Conservation (phyloP, 2,797 vertebrate genomes). For the Argentina silus region DNA sequence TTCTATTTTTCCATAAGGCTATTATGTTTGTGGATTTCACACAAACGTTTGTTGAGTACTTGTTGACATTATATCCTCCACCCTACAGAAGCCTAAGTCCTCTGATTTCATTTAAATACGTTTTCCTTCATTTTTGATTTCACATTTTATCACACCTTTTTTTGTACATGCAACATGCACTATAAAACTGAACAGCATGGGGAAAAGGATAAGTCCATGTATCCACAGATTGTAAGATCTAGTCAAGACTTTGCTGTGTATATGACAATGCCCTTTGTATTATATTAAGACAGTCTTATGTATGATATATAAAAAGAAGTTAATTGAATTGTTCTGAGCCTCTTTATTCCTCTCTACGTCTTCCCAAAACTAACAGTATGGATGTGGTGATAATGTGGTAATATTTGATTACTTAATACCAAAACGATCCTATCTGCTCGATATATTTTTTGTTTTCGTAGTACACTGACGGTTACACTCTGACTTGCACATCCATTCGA, state of each 20-base stretch:
- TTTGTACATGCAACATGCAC: conserved; percentile 92
- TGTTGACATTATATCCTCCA: conserved; percentile 77
- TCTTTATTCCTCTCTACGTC: conserved; percentile 70
- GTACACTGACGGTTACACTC: no score
- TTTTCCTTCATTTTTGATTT: conserved; percentile 71
- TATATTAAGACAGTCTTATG: conserved; percentile 99
- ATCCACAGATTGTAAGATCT: conserved; percentile 99
- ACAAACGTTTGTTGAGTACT: conserved; percentile 71
- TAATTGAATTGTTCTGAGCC: conserved; percentile 97
- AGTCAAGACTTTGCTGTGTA: conserved; percentile 99
- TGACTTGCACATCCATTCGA: no score
- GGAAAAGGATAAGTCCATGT: conserved; percentile 99
- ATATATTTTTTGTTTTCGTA: no score
- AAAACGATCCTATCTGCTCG: no score
- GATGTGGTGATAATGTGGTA: neutral
- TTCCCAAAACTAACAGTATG: neutral
- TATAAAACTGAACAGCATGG: conserved; percentile 99
- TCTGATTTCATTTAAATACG: conserved; percentile 77
- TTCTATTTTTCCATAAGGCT: conserved; percentile 79
- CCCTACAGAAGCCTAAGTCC: conserved; percentile 76
- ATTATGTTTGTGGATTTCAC: conserved; percentile 78
- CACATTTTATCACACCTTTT: conserved; percentile 73
- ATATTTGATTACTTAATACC: no score
- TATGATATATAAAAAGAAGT: conserved; percentile 99
- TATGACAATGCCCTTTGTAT: conserved; percentile 99